A percentile compares a stretch with the other conserved stretches of the same genome.
These are phyloP conservation scores for Noctua comes DNA, from an alignment of 2,888 invertebrate genomes.

Conservation along the genomic window DNA sequence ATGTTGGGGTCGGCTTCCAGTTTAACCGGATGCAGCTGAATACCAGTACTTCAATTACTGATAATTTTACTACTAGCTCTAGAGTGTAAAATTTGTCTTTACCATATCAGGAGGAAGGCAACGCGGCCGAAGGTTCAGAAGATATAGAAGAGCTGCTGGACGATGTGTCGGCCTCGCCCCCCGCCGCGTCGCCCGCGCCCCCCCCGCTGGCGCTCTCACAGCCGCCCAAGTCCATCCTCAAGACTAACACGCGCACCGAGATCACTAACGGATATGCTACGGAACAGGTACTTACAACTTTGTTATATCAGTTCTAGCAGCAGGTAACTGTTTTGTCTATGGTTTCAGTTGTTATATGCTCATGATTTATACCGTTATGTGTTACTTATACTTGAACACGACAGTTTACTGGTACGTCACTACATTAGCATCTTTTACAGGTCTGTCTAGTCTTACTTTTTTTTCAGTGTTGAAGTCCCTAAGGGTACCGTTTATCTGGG, in stretches of 20 bases:
- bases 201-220: conserved; percentile 63
- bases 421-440: neutral
- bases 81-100: neutral
- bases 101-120: conserved; percentile 70
- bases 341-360: neutral
- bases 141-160: conserved; percentile 70
- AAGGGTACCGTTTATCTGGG: neutral
- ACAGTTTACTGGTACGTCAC: neutral
- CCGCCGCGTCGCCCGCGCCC: conserved; percentile 48
- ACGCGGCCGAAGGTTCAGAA: conserved; percentile 71
- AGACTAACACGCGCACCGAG: conserved; percentile 73
- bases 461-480: neutral
- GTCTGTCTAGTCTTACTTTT: neutral
- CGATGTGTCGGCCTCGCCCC: conserved; percentile 57
- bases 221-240: conserved; percentile 88
- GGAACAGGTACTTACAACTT: conserved; percentile 53
- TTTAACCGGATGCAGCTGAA: no score
- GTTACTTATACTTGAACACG: no score
- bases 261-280: conserved; percentile 82
- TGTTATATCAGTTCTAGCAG: neutral
- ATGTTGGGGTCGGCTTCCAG: no score
- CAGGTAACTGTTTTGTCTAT: neutral
- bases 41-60: no score
- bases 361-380: neutral
- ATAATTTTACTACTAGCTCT: no score